These are phyloP conservation scores for Gerosis bhagava DNA, from an alignment of 2,888 invertebrate genomes.

Conservation along the genomic window DNA sequence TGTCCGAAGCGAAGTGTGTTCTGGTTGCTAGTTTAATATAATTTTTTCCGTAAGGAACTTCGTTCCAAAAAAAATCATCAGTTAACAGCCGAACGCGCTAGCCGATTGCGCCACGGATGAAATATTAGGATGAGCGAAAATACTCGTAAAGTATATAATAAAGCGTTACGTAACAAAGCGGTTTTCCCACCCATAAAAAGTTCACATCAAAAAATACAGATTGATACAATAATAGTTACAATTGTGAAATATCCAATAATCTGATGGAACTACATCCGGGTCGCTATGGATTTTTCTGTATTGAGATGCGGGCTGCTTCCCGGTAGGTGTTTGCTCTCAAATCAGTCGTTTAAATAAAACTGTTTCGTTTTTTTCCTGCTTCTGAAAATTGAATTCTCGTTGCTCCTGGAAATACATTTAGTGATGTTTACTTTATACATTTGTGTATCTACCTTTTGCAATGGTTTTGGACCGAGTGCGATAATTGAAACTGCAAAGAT, in stretches of 20 bases:
- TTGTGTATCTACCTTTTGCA: constrained; percentile 42
- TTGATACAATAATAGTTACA: constrained; percentile 7
- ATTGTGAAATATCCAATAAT: constrained; percentile 11
- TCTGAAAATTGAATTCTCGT: constrained; percentile 62
- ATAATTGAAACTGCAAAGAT: constrained; percentile 9
- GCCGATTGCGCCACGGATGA: no score
- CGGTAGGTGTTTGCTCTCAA: constrained; percentile 70
- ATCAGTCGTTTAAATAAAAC: constrained; percentile 75
- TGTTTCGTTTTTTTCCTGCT: constrained; percentile 63
- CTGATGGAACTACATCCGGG: constrained; percentile 12
- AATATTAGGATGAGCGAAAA: no score
- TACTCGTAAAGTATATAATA: no score
- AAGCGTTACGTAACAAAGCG: no score
- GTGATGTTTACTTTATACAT: constrained; percentile 55
- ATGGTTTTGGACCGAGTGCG: constrained; percentile 29
- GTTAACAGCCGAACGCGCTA: no score
- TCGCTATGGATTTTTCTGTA: constrained; percentile 39
- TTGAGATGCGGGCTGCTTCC: constrained; percentile 57
- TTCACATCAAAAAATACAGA: neutral
- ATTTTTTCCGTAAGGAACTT: no score
- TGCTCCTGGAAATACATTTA: constrained; percentile 56
- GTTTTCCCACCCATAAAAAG: no score
- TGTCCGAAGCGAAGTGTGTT: no score
- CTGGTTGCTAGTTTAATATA: no score
- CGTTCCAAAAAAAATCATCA: no score